Evolutionary conservation across 1,140 invertebrate genomes (phyloP), one percentile per base, ranked within the genome.

Genomic region (Drosophila miranda): DNA sequence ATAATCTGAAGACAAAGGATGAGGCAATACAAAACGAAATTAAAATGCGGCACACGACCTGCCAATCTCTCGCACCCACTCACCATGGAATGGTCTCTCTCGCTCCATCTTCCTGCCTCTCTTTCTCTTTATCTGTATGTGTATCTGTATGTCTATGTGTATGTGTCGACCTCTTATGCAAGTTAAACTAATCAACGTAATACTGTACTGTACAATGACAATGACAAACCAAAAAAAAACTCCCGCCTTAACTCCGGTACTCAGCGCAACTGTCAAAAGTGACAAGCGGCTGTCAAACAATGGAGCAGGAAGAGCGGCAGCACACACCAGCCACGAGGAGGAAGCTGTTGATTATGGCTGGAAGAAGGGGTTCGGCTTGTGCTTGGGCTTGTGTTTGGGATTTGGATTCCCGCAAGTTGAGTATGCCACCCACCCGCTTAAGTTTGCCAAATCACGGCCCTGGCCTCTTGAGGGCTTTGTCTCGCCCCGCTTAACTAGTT

Each of bases 1-100:
- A 55, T 84, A 77, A 86, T 62, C 77, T 80, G 81, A 50, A 75
- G 59, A 84, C 82, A 77, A 86, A 53, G 62, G 82, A 58, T 72
- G 76, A 49, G 72, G 67, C 64, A 67, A 42, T 67, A 81, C 81
- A 86, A 84, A 86, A 78, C 81, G 78, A 87, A 81, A 84, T 84
- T 84, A 81, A 84, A 86, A 86, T 84, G 82, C 81, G 81, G 81
- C 81, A 84, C 81, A 84, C 81, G 81, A 84, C 81, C 81, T 84
- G 81, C 81, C 81, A 84, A 86, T 81, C 81, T 86, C 55, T 75
- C 62, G 71, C 71, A 51, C 72, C 72, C 71, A 67, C 71, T 62
- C 69, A 42, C 64, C 34, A 38, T 13, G 11, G 34, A 5, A 38
- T 5, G 9, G 34, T 8, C 13, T 9, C 28, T 43, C 38, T 63